Evolutionary conservation across 2,888 invertebrate genomes (phyloP), one percentile per base, ranked within the genome.

Genomic region (Caenorhabditis doughertyi): DNA sequence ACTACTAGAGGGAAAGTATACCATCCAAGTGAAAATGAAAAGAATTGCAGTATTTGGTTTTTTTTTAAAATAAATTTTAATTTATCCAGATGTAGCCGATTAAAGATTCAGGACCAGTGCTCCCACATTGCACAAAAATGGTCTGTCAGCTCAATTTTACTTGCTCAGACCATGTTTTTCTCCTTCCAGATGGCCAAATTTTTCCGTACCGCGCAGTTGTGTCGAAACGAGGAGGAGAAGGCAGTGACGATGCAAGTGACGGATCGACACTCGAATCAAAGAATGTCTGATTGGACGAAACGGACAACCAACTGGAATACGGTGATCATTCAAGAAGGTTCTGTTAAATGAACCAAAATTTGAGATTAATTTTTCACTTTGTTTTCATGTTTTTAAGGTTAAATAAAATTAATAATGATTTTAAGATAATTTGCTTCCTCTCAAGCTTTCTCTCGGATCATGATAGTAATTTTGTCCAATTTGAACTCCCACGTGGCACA

Each of bases 101-200:
- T n/a, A n/a, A n/a, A n/a, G n/a, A n/a, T n/a, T n/a, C n/a, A n/a
- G 90, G 90, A 1, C 90, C 90, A 0, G 83, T 90, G 35, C 68
- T 90, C 39, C 87, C 89, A 7, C 87, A 89, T 49, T 62, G 81
- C 39, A 68, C 84, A 1, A 83, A 83, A 65, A 49, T 80, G 74
- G 87, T 87, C 21, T 18, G 32, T 21, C 18, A 21, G 11, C 23
- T 21, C 3, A 7, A 25, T 3, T 18, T 18, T 53, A 25, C 11
- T 29, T 65, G n/a, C n/a, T n/a, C n/a, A n/a, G n/a, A n/a, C n/a
- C 13, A 27, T 56, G 0, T 25, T n/a, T 49, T 18, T 11, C 8
- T 21, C 44, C 51, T n/a, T 47, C 21, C 42, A 74, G 68, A 42
- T 81, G 0, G 11, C 42, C 11, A 16, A 58, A 5, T 77, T 77